These are phyloP conservation scores for Glomeris marginata DNA, from an alignment of 2,888 invertebrate species.

Conservation along the genomic window DNA sequence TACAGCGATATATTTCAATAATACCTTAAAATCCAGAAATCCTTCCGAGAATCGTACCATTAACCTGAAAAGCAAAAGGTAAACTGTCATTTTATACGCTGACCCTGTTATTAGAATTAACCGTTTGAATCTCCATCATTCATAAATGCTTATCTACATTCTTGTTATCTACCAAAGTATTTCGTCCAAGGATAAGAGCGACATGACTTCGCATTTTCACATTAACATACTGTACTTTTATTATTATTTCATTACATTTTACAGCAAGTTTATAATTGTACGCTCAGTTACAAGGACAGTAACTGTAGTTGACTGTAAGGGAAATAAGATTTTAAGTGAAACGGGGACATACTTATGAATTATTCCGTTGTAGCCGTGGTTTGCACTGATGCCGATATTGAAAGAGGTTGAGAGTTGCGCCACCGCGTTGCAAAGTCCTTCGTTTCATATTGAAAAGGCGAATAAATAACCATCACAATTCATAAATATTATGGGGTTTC, in stretches of 20 bases:
- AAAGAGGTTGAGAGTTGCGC: slow-evolving; percentile 22
- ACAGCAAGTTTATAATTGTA: too few species aligned
- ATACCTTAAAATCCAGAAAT: slow-evolving; percentile 15
- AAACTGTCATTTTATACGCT: background rate
- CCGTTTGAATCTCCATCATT: too few species aligned
- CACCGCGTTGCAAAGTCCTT: slow-evolving; percentile 20
- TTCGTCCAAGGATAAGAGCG: background rate
- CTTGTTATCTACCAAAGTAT: too few species aligned
- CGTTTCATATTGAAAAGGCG: background rate
- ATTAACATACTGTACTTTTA: too few species aligned
- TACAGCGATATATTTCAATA: slow-evolving; percentile 6
- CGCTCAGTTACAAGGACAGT: too few species aligned
- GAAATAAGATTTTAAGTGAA: too few species aligned
- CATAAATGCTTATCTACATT: too few species aligned
- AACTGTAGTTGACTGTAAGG: too few species aligned
- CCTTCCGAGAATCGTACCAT: slow-evolving; percentile 17
- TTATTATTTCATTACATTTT: too few species aligned
- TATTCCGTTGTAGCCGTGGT: slow-evolving; percentile 16
- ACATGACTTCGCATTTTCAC: too few species aligned
- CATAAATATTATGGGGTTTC: background rate
- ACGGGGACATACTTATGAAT: slow-evolving; percentile 8
- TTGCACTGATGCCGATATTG: slow-evolving; percentile 19
- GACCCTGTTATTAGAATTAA: background rate
- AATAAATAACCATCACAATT: background rate
- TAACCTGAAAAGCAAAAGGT: slow-evolving; percentile 6